Evolutionary conservation across 2,113 vertebrate species (phyloP).

Genomic region (Tragelaphus buxtoni): DNA sequence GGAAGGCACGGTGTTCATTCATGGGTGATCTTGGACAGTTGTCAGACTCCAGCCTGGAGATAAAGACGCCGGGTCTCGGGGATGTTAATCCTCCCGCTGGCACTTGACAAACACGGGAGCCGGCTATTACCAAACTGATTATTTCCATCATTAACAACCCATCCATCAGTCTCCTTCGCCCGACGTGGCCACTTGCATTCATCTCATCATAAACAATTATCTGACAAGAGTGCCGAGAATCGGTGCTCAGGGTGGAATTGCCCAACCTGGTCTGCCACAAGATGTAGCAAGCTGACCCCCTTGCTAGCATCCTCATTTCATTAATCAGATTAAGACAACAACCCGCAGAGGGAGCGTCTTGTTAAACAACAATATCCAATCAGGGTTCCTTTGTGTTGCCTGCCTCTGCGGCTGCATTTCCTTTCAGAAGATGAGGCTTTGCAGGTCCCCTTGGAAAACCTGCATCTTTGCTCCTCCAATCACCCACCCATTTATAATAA

Average conservation of each 20-base stretch:
- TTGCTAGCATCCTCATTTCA: constrained; percentile 58
- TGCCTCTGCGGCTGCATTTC: background rate
- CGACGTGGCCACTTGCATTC: constrained; percentile 73
- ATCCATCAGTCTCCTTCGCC: constrained; percentile 81
- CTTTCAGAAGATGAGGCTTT: background rate
- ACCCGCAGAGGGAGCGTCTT: background rate
- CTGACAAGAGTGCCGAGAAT: constrained; percentile 76
- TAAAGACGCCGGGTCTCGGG: constrained; percentile 73
- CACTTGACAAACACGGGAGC: constrained; percentile 75
- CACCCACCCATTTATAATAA: constrained; percentile 38
- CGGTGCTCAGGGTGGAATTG: constrained; percentile 69
- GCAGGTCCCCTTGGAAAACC: constrained; percentile 25
- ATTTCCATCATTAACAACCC: constrained; percentile 83
- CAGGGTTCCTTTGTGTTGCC: background rate
- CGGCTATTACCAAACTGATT: constrained; percentile 81
- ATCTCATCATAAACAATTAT: constrained; percentile 84
- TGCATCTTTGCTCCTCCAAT: background rate
- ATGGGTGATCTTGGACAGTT: constrained; percentile 68
- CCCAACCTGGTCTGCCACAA: constrained; percentile 33
- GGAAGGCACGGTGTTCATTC: constrained; percentile 80
- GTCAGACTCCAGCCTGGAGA: constrained; percentile 78
- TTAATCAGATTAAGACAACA: constrained; percentile 80
- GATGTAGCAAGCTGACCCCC: constrained; percentile 52
- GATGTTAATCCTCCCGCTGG: constrained; percentile 78
- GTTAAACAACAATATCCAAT: constrained; percentile 11